phyloP scores from a whole-genome alignment of 1,140 invertebrate species.

The Aleiodes sp. region DNA sequence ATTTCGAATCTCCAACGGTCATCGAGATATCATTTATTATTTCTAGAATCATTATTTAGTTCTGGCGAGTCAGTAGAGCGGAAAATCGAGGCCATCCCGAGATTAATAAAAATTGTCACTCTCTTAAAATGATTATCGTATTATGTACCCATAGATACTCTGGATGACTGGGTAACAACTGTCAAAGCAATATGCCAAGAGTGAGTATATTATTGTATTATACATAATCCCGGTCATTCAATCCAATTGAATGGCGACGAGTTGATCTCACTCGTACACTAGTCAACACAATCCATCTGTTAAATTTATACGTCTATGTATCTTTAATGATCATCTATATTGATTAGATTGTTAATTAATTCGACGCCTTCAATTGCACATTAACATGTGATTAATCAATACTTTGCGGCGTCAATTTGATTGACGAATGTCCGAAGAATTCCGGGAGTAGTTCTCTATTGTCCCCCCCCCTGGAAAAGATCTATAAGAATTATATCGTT shows the following conservation, averaged over 20 bases:
- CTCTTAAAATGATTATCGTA: background rate
- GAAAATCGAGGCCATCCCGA: background rate
- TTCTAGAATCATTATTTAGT: background rate
- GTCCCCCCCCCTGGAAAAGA: no score
- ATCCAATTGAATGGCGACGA: conserved; percentile 11
- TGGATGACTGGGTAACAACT: background rate
- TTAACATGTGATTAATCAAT: background rate
- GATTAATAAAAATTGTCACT: background rate
- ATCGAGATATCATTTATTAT: no score
- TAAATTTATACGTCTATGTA: background rate
- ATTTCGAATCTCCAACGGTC: no score
- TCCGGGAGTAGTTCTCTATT: no score
- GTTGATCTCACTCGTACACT: background rate
- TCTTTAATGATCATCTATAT: conserved; percentile 7
- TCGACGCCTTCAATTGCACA: background rate
- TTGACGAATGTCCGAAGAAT: no score
- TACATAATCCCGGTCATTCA: conserved; percentile 6
- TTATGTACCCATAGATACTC: background rate
- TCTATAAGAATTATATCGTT: no score
- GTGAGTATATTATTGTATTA: background rate
- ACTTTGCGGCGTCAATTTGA: no score
- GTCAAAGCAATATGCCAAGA: background rate
- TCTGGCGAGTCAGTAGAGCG: background rate
- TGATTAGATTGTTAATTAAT: conserved; percentile 15
- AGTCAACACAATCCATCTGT: background rate